These are phyloP conservation scores for Meiosimyza decipiens DNA, from an alignment of 2,888 invertebrate species.

Conservation along the genomic window DNA sequence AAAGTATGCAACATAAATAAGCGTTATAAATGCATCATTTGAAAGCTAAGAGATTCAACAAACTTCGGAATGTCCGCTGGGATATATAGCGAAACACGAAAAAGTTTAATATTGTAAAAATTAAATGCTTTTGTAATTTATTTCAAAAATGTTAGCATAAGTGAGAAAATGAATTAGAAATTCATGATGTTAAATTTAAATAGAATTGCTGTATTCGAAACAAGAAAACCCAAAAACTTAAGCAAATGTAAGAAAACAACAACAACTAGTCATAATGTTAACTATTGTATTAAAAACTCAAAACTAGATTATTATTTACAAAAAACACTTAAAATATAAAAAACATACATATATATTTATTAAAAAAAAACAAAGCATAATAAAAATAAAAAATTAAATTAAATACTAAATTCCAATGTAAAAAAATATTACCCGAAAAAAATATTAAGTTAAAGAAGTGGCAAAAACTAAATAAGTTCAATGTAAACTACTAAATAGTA, in stretches of 20 bases:
- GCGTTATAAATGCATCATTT: too few relatives aligned
- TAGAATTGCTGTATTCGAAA: constrained; percentile 29
- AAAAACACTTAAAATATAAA: constrained; percentile 4
- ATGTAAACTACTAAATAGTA: constrained; percentile 31
- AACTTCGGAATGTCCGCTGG: too few relatives aligned
- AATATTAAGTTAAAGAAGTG: constrained; percentile 35
- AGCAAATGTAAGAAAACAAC: constrained; percentile 40
- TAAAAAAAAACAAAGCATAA: constrained; percentile 25
- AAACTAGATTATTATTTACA: constrained; percentile 33
- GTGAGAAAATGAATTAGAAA: constrained; percentile 44
- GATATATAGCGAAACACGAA: not conserved
- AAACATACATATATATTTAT: constrained; percentile 38
- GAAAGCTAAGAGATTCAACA: too few relatives aligned
- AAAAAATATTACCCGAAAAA: not conserved
- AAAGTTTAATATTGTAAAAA: constrained; percentile 40
- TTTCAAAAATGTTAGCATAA: constrained; percentile 50
- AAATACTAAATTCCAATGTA: constrained; percentile 10
- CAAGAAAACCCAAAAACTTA: constrained; percentile 31
- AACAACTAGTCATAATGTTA: constrained; percentile 62
- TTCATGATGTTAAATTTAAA: constrained; percentile 32
- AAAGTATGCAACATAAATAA: too few relatives aligned
- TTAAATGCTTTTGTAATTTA: constrained; percentile 61
- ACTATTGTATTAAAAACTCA: constrained; percentile 49
- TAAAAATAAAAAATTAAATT: constrained; percentile 6
- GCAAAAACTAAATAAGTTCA: constrained; percentile 26